These are phyloP conservation scores for Tolmerus cingulatus DNA, from an alignment of 2,888 invertebrate species.

Conservation along the genomic window DNA sequence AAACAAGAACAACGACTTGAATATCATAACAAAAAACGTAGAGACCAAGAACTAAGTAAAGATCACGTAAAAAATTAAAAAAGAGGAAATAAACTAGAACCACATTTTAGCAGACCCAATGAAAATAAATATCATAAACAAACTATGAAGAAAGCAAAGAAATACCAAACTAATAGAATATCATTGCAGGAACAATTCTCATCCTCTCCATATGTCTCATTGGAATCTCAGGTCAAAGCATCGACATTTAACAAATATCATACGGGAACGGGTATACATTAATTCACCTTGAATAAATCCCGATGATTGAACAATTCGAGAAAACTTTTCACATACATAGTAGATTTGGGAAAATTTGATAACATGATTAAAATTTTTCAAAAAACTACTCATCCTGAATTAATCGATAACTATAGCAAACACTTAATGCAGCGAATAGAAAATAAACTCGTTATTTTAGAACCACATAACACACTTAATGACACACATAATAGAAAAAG, in stretches of 20 bases:
- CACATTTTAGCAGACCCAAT: no score
- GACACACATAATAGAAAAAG: not conserved
- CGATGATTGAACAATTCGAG: not conserved
- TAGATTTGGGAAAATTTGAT: no score
- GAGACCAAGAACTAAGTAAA: no score
- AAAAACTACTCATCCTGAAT: no score
- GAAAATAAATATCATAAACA: no score
- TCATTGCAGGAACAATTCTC: not conserved
- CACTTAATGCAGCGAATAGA: not conserved
- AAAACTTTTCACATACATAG: not conserved
- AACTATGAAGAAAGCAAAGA: no score
- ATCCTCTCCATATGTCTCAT: not conserved
- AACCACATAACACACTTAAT: no score
- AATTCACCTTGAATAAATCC: not conserved
- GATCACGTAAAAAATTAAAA: not conserved
- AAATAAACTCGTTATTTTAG: not conserved
- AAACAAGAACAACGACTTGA: no score
- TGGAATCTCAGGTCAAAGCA: not conserved
- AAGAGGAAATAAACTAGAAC: no score
- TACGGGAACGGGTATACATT: not conserved
- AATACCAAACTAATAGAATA: not conserved
- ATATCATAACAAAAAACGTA: no score
- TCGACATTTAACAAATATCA: not conserved
- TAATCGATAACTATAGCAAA: no score
- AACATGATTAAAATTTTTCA: no score